These are phyloP conservation scores for Oreortyx pictus DNA, from an alignment of 2,797 vertebrate genomes.

Conservation along the genomic window DNA sequence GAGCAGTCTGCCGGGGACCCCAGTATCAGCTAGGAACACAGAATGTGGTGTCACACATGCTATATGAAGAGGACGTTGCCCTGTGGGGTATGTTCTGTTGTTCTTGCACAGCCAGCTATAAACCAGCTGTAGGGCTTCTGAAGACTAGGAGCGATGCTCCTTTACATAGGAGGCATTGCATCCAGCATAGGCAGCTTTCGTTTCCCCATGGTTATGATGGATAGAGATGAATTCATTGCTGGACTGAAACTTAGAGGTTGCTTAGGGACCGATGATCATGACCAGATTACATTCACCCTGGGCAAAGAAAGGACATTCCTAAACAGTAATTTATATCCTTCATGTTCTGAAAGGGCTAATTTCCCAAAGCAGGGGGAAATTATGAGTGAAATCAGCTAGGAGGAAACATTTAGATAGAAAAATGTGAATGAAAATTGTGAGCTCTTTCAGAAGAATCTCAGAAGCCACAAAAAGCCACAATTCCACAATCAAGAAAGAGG, in stretches of 20 bases:
- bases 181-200: background rate
- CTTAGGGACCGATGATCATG: constrained; percentile 60
- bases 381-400: constrained; percentile 62
- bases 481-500: constrained; percentile 69
- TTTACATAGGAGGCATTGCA: background rate
- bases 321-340: constrained; percentile 68
- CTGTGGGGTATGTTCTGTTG: background rate
- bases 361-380: constrained; percentile 64
- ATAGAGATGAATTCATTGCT: constrained; percentile 49
- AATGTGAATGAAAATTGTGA: constrained; percentile 73
- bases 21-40: background rate
- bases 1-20: background rate
- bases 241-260: constrained; percentile 47
- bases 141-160: background rate
- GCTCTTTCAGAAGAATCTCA: constrained; percentile 67
- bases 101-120: background rate
- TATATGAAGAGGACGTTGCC: background rate
- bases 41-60: rapidly evolving
- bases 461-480: constrained; percentile 66
- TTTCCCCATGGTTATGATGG: background rate
- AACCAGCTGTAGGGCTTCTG: background rate
- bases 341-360: constrained; percentile 67
- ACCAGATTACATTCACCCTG: constrained; percentile 61
- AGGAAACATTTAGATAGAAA: constrained; percentile 71
- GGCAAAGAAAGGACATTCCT: constrained; percentile 66